Evolutionary conservation across 1,140 invertebrate species (phyloP), one percentile per base, ranked within the genome.

Genomic region (Luehdorfia chinensis): DNA sequence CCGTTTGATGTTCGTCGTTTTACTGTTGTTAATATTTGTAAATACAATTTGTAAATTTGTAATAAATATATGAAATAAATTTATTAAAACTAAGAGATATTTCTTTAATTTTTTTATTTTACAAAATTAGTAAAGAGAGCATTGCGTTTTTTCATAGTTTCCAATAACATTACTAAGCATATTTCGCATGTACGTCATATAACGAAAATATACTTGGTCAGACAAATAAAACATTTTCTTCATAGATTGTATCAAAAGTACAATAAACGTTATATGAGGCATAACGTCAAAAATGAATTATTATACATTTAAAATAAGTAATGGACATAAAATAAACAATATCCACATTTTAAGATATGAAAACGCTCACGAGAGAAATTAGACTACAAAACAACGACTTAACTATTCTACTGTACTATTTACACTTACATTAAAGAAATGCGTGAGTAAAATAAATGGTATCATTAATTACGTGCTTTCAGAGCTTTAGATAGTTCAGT

Each of bases 21-120:
- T 6, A 36, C 16, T 21, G 33, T 43, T 43, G 39, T 43, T 30
- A 34, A 49, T 41, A 45, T 41, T 54, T 66, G 55, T 61, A 66
- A 53, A 66, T 66, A 66, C 50, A 53, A 57, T 54, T 56, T 59
- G 55, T 66, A 66, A 56, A 56, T 62, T 43, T 58, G 32, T 66
- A 47, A 66, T 55, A 50, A 43, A 18, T 30, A 12, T 30, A 43
- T 41, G 28, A 18, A 11, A 9, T 19, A 5, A 5, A 16, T 30
- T 43, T 49, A 43, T 21, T 58, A 39, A 47, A 36, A 14, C 27
- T 30, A 46, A 9, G n/a, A 16, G 1, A 8, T 50, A 31, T 8
- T 34, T 59, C 49, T 21, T 8, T 30, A 27, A 18, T 31, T 54
- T 34, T 45, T 41, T 46, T 37, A 14, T 19, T 37, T 33, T 14